A percentile compares a stretch with the other conserved stretches of the same genome.
These are phyloP conservation scores for Antheraea assamensis DNA, from an alignment of 2,888 invertebrate genomes.

Conservation along the genomic window DNA sequence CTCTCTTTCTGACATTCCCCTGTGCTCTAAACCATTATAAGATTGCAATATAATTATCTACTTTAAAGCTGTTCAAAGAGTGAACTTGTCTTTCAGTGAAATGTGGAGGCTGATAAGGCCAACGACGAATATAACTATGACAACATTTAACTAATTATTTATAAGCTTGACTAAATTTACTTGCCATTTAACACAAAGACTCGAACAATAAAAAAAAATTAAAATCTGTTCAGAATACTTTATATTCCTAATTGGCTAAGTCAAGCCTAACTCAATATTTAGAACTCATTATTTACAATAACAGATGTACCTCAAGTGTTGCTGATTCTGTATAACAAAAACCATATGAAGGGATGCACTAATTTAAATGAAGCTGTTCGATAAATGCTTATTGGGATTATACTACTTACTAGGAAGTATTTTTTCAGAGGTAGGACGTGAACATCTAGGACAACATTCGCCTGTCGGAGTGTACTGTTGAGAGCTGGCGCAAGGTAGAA, in stretches of 20 bases:
- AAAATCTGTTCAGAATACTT: not conserved
- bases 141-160: not conserved
- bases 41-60: not conserved
- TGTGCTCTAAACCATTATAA: not conserved
- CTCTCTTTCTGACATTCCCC: not conserved
- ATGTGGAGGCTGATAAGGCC: not conserved
- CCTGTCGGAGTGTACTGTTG: slow-evolving; percentile 87
- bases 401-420: slow-evolving; percentile 71
- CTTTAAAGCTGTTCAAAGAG: not conserved
- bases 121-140: not conserved
- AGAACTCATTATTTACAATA: not conserved
- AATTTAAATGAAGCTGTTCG: no score
- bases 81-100: not conserved
- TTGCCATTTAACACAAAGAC: not conserved
- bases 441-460: slow-evolving; percentile 88
- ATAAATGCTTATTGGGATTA: not conserved
- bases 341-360: not conserved
- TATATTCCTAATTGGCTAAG: not conserved
- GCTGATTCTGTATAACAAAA: not conserved
- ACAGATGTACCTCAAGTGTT: not conserved
- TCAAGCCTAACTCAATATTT: not conserved
- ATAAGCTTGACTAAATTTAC: not conserved
- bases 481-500: slow-evolving; percentile 89
- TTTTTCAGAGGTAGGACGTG: slow-evolving; percentile 74
- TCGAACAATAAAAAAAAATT: no score